These are phyloP conservation scores for Globicephala melas DNA, from an alignment of 2,113 vertebrate species.

Conservation along the genomic window DNA sequence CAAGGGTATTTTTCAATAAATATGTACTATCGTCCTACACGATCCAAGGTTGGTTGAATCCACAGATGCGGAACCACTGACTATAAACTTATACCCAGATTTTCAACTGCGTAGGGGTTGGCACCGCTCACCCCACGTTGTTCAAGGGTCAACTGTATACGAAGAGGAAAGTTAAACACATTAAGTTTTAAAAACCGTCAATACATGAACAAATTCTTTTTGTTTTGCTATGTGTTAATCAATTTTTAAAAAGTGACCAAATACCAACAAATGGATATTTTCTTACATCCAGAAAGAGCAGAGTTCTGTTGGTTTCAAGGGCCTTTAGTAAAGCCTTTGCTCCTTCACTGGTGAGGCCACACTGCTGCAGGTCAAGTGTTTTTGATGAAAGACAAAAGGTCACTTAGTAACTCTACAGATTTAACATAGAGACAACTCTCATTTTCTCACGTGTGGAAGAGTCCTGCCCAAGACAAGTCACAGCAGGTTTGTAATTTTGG, in stretches of 20 bases:
- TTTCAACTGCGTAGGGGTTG: not conserved
- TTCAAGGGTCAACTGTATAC: not conserved
- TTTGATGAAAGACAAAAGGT: conserved; percentile 67
- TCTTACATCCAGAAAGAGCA: conserved; percentile 93
- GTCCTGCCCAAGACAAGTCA: not conserved
- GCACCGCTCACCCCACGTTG: not conserved
- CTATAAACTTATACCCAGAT: not conserved
- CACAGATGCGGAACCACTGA: not conserved
- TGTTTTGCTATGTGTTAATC: not conserved
- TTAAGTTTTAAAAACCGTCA: not conserved
- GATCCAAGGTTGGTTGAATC: not conserved
- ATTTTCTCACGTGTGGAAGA: not conserved
- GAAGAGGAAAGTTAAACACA: not conserved
- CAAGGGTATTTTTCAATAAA: not conserved
- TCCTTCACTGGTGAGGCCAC: conserved; percentile 93
- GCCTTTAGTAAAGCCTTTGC: conserved; percentile 88
- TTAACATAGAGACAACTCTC: not conserved
- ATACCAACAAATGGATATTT: conserved; percentile 95
- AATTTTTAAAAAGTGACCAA: conserved; percentile 45
- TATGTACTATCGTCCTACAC: not conserved
- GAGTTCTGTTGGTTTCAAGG: conserved; percentile 88
- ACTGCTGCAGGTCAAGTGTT: conserved; percentile 96
- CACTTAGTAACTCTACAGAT: conserved; percentile 22
- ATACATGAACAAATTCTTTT: not conserved
- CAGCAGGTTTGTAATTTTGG: not conserved